These are phyloP conservation scores for Hippopotamus amphibius DNA, from an alignment of 2,113 vertebrate genomes.

Conservation along the genomic window DNA sequence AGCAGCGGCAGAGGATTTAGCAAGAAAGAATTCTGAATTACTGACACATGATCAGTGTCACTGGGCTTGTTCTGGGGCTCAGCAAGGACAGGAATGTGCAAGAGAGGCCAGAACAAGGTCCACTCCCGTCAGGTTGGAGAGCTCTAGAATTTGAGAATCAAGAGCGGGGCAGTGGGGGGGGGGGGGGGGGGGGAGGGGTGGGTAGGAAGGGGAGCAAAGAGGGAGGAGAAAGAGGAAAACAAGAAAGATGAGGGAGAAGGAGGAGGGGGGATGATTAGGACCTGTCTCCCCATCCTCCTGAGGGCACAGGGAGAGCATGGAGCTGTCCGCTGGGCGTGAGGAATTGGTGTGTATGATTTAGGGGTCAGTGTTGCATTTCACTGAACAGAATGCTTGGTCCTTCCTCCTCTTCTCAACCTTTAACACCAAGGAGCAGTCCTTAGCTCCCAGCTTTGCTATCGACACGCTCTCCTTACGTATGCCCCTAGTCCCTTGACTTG, in stretches of 20 bases:
- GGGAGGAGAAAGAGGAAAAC: background rate
- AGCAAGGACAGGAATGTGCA: slow-evolving; percentile 35
- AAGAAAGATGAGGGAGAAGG: background rate
- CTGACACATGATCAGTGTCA: slow-evolving; percentile 59
- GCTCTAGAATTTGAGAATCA: slow-evolving; percentile 4
- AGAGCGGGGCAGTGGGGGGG: background rate
- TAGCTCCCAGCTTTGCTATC: background rate
- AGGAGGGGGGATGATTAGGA: background rate
- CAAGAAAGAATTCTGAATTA: slow-evolving; percentile 79
- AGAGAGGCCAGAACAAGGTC: background rate
- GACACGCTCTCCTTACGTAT: too few species aligned
- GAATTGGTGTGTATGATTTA: background rate
- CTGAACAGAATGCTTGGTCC: background rate
- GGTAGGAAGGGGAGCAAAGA: background rate
- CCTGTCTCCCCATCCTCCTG: background rate
- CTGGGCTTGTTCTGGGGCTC: background rate
- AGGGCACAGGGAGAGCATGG: background rate
- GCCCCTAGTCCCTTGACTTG: background rate
- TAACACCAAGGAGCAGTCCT: background rate
- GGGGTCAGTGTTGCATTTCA: background rate
- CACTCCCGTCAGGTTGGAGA: background rate
- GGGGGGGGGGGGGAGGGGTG: background rate
- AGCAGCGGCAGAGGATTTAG: slow-evolving; percentile 72
- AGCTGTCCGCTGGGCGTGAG: background rate
- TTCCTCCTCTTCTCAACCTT: background rate